These are phyloP conservation scores for Heterochromis multidens DNA, from an alignment of 2,113 vertebrate species.

Conservation along the genomic window DNA sequence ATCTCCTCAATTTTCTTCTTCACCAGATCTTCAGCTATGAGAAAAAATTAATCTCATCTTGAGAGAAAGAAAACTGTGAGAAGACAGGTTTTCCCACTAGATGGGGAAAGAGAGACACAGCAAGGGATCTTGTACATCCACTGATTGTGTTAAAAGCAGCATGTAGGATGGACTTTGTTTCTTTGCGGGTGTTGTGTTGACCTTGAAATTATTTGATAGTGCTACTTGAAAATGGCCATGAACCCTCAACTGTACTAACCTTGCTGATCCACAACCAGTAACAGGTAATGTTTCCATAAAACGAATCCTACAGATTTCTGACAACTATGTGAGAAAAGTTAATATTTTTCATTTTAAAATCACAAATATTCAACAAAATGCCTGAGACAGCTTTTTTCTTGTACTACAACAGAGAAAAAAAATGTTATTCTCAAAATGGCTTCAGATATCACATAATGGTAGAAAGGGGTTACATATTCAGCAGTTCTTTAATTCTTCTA, in stretches of 20 bases:
- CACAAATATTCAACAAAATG: neutral
- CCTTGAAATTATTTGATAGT: slow-evolving; percentile 1
- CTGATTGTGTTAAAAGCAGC: neutral
- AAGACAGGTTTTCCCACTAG: neutral
- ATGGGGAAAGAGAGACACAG: neutral
- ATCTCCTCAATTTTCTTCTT: slow-evolving; percentile 75
- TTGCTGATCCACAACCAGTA: neutral
- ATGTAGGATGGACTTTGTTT: slow-evolving; percentile 14
- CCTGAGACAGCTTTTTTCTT: neutral
- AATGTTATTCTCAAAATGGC: neutral
- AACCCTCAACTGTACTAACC: neutral
- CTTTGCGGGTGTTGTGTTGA: neutral
- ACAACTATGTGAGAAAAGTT: neutral
- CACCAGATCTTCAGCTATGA: slow-evolving; percentile 72
- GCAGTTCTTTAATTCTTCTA: neutral
- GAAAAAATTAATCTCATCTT: neutral
- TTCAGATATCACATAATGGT: neutral
- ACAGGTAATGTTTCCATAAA: neutral
- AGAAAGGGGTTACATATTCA: neutral
- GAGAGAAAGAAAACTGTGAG: neutral
- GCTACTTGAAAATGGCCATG: neutral
- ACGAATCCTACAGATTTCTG: neutral
- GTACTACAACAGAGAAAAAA: neutral
- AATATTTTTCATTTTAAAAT: neutral
- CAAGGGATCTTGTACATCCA: neutral